Percentiles rank a stretch among this genome's conserved stretches.
These are phyloP conservation scores for Propithecus deckenii DNA, from an alignment of 2,797 vertebrate species.

Conservation along the genomic window DNA sequence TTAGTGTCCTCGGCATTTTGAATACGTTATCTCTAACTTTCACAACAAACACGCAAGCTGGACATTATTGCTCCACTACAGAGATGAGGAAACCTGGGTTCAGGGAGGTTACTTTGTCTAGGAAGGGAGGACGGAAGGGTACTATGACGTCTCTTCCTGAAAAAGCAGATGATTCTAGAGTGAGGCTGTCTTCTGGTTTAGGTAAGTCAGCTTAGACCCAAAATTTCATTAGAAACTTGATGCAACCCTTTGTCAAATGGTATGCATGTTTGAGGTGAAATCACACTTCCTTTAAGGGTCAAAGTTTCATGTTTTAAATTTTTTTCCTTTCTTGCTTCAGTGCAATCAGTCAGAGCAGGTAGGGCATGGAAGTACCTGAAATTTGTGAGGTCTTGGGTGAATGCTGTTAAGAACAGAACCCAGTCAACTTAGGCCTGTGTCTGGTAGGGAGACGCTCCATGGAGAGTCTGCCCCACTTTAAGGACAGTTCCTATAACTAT, in stretches of 20 bases:
- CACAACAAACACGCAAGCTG: background rate
- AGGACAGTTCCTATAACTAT: background rate
- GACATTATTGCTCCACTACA: background rate
- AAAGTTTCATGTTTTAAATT: background rate
- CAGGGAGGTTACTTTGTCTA: background rate
- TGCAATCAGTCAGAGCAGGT: background rate
- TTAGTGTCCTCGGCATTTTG: background rate
- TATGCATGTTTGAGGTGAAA: background rate
- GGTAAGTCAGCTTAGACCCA: background rate
- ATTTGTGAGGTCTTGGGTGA: background rate
- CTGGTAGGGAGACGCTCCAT: background rate
- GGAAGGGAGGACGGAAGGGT: background rate
- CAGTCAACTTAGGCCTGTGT: background rate
- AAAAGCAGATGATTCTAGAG: background rate
- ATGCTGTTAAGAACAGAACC: background rate
- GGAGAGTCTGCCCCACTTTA: background rate
- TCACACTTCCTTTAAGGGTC: constrained; percentile 8
- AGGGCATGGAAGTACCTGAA: background rate
- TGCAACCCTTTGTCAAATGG: background rate
- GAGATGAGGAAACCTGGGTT: background rate
- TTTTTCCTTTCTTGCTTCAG: background rate
- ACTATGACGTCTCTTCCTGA: background rate
- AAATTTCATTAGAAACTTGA: constrained; percentile 19
- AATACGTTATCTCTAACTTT: constrained; percentile 1
- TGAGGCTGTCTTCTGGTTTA: background rate